Percentiles rank a stretch among this genome's conserved stretches.
These are phyloP conservation scores for Sphenodon punctatus DNA, from an alignment of 2,797 vertebrate species.

Conservation along the genomic window DNA sequence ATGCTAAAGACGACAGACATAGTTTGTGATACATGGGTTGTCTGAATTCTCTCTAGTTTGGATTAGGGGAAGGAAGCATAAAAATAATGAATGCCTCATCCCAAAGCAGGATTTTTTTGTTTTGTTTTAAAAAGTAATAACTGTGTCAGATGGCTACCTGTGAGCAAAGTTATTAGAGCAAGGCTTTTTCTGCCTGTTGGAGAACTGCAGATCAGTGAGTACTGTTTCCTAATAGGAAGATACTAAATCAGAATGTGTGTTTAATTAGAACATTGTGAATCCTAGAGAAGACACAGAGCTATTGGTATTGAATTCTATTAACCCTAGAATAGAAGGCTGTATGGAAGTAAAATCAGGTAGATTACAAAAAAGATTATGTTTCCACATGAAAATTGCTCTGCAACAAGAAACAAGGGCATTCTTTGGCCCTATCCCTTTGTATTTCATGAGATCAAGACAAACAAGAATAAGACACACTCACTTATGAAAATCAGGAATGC, in stretches of 20 bases:
- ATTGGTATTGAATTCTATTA: background rate
- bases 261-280: rapidly evolving
- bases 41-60: background rate
- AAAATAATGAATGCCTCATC: background rate
- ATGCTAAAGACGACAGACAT: background rate
- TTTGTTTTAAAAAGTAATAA: background rate
- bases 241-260: background rate
- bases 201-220: background rate
- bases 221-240: background rate
- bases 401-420: background rate
- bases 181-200: background rate
- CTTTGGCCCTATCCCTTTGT: background rate
- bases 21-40: background rate
- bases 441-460: background rate
- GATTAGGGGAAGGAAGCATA: background rate
- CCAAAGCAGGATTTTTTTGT: background rate
- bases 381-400: background rate
- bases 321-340: background rate
- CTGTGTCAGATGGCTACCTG: background rate
- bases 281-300: background rate
- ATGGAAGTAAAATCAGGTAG: conserved; percentile 3
- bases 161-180: background rate
- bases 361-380: background rate
- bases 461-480: background rate
- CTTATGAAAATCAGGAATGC: background rate